phyloP scores from a whole-genome alignment of 2,888 invertebrate species.

The Drosophila algonquin region DNA sequence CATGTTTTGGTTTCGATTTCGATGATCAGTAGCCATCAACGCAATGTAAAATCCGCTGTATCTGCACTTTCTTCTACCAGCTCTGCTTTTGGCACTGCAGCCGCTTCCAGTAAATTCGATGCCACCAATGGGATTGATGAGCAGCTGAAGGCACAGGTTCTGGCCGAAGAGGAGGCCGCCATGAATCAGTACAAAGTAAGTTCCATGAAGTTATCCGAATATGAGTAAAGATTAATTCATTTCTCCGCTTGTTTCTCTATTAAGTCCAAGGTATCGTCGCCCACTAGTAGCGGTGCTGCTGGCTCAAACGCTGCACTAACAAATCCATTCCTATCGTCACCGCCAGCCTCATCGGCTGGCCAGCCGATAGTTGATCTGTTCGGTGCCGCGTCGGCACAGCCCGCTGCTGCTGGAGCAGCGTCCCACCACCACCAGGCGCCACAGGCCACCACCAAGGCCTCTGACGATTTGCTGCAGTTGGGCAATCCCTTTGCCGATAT shows the following conservation, averaged over 20 bases:
- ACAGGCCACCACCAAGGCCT: conserved; percentile 87
- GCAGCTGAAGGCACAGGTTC: conserved; percentile 91
- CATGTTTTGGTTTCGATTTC: conserved; percentile 25
- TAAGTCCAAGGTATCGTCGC: conserved; percentile 91
- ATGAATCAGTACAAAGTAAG: conserved; percentile 97
- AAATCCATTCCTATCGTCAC: conserved; percentile 93
- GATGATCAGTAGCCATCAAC: conserved; percentile 88
- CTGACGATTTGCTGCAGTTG: conserved; percentile 94
- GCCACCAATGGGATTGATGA: conserved; percentile 93
- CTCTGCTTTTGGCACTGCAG: conserved; percentile 93
- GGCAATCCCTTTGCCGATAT: conserved; percentile 96
- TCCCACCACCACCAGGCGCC: conserved; percentile 58
- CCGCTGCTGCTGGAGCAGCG: conserved; percentile 83
- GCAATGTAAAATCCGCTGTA: conserved; percentile 94
- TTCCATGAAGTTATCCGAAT: background rate
- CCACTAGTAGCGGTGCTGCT: conserved; percentile 86
- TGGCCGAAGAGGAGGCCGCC: conserved; percentile 98
- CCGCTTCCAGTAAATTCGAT: conserved; percentile 89
- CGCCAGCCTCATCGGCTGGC: conserved; percentile 85
- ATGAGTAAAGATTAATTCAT: conserved; percentile 20
- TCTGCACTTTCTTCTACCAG: conserved; percentile 94
- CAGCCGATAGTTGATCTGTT: conserved; percentile 92
- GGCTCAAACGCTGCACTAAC: conserved; percentile 87
- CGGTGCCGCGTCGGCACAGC: conserved; percentile 84
- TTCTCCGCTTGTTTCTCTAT: conserved; percentile 30